Evolutionary conservation across 2,113 vertebrate species (phyloP), one percentile per base, ranked within the genome.

Genomic region (Pelvicachromis taeniatus): DNA sequence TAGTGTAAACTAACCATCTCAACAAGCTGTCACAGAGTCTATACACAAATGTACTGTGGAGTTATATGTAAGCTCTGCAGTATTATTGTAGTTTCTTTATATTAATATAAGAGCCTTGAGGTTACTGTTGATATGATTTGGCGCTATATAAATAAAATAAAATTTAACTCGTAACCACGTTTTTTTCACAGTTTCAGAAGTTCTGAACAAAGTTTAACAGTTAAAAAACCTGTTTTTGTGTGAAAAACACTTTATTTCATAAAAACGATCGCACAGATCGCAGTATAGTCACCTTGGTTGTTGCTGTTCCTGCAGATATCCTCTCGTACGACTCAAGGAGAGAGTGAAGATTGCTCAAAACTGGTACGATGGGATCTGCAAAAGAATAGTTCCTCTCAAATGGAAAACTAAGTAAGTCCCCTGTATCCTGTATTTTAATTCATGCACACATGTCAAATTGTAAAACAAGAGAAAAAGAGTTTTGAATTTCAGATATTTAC

Each of bases 401-500:
- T 97, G 96, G 96, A 96, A 94, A 89, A 91, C 89, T 59, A 96
- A 96, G 96, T 96, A 61, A 90, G 95, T 90, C 12, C n/a, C 0
- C 2, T 55, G 16, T 13, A 4, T 23, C 3, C 1, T 6, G 31
- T 2, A 50, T 50, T 75, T n/a, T 29, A 33, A 2, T 5, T 7
- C 45, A n/a, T 17, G 21, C 23, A 73, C 0, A 48, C 9, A 0
- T 29, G 40, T 16, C 0, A 16, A 73, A 17, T 19, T 52, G 19
- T 65, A 12, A n/a, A 63, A 59, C 17, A 6, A 17, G 26, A 59
- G 9, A 0, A 14, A 8, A 0, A 68, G 61, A 70, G 13, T 45
- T 1, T 31, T 16, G 42, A 45, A 12, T 14, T 40, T 23, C 61
- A 21, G 61, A 1, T 11, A 11, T 4, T 1, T 21, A 11, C 12